Base-by-base conservation (phyloP, 2,113 vertebrate genomes). In the Triplophysa tibetana region DNA sequence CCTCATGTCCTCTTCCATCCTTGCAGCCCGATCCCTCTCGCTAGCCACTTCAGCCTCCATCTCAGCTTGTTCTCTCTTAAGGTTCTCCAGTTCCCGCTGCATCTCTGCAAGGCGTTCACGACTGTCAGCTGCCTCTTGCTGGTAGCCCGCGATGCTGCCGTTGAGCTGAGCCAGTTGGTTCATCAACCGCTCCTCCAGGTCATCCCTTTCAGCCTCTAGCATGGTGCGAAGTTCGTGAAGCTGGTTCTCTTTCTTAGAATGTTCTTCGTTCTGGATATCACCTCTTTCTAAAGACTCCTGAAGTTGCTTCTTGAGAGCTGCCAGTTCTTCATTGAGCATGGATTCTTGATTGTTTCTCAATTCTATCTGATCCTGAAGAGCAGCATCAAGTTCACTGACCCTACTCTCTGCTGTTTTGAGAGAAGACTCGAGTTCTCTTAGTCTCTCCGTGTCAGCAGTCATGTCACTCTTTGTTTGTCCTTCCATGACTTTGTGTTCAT, bases 121-220 rank as follows among this genome's bases (percentile, higher is more conserved):
- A 77, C 94, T 88, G 72, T 97, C 94, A 2, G 91, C 89, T 1
- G 91, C 92, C 81, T 98, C 95, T 83, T 99, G 97, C 87, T 98
- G 96, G 81, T 98, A 99, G 88, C 96, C 94, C 2, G 96, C 98
- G 38, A 99, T 98, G 84, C 94, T 98, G 13, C 98, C 96, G 48
- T 99, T 99, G 70, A 99, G 94, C 89, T 98, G 96, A 62, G 98
- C 96, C 87, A 99, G 81, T 79, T 99, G 97, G 89, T 99, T 97
- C 98, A 99, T 99, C 43, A 99, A 91, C 72, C 94, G 90, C 82
- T 99, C 98, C 88, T 99, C 98, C 64, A 99, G 90, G 78, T 99
- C 96, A 79, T 99, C 98, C 69, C 97, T 99, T 83, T 99, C 97
- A 0, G 88, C 83, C 80, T 95, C 96, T 4, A 96, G 88, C 0